Percentiles rank a stretch among this genome's conserved stretches.
Evolutionary conservation across 2,888 invertebrate genomes (phyloP).

Genomic region (Sinhomidia bicolor): DNA sequence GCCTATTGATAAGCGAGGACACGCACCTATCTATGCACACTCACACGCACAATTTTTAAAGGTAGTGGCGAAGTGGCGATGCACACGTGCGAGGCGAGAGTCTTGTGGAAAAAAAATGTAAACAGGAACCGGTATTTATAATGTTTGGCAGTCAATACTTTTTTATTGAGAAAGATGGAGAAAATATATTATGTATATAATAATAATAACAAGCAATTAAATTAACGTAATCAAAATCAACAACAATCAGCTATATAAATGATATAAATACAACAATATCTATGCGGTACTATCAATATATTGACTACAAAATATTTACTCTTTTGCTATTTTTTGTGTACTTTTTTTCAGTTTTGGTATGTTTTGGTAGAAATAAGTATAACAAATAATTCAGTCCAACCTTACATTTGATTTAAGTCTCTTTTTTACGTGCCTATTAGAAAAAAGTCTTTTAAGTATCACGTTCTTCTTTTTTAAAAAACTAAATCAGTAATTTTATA

Average conservation of each 20-base stretch:
- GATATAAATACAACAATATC: neutral
- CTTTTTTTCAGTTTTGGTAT: neutral
- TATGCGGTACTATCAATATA: neutral
- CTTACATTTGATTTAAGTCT: neutral
- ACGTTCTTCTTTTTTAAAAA: neutral
- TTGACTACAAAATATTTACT: slow-evolving; percentile 2
- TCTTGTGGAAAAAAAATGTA: neutral
- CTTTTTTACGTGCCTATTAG: neutral
- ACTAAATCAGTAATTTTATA: neutral
- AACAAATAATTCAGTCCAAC: slow-evolving; percentile 9
- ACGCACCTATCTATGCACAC: too few relatives aligned
- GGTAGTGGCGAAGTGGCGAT: too few relatives aligned
- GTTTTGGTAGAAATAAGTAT: neutral
- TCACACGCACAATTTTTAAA: neutral
- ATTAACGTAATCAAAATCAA: neutral
- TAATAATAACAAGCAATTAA: too few relatives aligned
- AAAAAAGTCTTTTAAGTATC: slow-evolving; percentile 14
- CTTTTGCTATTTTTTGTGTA: too few relatives aligned
- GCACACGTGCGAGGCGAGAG: neutral
- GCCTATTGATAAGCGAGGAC: too few relatives aligned
- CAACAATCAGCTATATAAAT: slow-evolving; percentile 6
- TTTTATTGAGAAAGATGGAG: slow-evolving; percentile 43
- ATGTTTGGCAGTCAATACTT: slow-evolving; percentile 27
- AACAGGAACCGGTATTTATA: neutral
- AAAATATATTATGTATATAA: too few relatives aligned